Evolutionary conservation across 2,113 vertebrate species (phyloP), one percentile per base, ranked within the genome.

Genomic region (Ciconia maguari): DNA sequence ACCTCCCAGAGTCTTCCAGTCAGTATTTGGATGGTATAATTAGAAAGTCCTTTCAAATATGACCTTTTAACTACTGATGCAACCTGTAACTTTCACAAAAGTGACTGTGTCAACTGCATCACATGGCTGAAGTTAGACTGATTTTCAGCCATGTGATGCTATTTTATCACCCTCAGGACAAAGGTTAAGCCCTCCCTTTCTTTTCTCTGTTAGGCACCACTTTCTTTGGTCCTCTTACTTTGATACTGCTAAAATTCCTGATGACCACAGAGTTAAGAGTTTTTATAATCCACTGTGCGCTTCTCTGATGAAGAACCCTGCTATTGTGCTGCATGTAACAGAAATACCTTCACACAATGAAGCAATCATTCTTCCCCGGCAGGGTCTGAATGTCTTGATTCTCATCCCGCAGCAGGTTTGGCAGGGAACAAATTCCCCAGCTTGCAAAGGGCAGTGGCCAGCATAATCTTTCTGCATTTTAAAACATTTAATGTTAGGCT

Each of bases 151-250:
- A 98, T 97, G 98, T 97, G 98, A 98, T 97, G 92, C 87, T 90
- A 85, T 97, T 98, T 97, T 97, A 92, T 95, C 98, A 98, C 98
- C 94, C 83, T 89, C 85, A 83, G 98, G 96, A 97, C 97, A 98
- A 98, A 98, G 98, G 98, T 98, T 98, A 98, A 98, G 96, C 96
- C 96, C 95, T 96, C 83, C 66, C 86, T 96, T 96, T 97, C 93
- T 97, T 93, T 96, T 84, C 90, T 97, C 85, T 94, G 32, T 96
- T 93, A 94, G 93, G 75, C 83, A 96, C 81, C 83, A 90, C 83
- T 96, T 96, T 93, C 79, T 94, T 95, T 92, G 87, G 88, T 89
- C 87, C 69, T 91, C 66, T 90, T 92, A 83, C 79, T 96, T 70
- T 78, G 94, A 94, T 88, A 96, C 65, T 90, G 38, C 87, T 87